These are phyloP conservation scores for Ommatoiulus sabulosus DNA, from an alignment of 2,888 invertebrate species.

Conservation along the genomic window DNA sequence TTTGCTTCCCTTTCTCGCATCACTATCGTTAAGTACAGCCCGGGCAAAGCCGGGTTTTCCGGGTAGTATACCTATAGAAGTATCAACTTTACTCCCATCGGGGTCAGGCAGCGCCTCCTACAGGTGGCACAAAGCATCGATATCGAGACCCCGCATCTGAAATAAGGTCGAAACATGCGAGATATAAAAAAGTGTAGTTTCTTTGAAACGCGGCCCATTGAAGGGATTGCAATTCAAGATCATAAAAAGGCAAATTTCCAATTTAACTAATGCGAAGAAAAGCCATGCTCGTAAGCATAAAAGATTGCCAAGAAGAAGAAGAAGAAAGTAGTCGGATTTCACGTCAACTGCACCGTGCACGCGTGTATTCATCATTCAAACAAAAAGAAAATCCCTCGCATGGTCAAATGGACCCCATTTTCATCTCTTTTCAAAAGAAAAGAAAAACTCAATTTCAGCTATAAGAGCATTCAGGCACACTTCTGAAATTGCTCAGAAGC, in stretches of 20 bases:
- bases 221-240: neutral
- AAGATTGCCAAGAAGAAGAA: neutral
- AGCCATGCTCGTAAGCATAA: neutral
- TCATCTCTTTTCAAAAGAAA: neutral
- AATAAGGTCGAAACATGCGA: neutral
- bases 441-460: neutral
- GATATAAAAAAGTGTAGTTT: too few relatives aligned
- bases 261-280: neutral
- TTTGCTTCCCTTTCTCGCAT: too few relatives aligned
- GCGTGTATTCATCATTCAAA: neutral
- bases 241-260: neutral
- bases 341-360: neutral
- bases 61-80: too few relatives aligned
- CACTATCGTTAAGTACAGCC: too few relatives aligned
- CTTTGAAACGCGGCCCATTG: neutral
- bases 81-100: too few relatives aligned
- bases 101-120: neutral
- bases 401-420: slow-evolving; percentile 17
- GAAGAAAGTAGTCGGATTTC: neutral
- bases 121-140: neutral
- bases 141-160: neutral
- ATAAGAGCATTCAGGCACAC: slow-evolving; percentile 10
- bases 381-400: neutral
- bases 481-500: neutral
- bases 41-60: too few relatives aligned